phyloP scores from a whole-genome alignment of 2,888 invertebrate species.

The Molanna angustata region DNA sequence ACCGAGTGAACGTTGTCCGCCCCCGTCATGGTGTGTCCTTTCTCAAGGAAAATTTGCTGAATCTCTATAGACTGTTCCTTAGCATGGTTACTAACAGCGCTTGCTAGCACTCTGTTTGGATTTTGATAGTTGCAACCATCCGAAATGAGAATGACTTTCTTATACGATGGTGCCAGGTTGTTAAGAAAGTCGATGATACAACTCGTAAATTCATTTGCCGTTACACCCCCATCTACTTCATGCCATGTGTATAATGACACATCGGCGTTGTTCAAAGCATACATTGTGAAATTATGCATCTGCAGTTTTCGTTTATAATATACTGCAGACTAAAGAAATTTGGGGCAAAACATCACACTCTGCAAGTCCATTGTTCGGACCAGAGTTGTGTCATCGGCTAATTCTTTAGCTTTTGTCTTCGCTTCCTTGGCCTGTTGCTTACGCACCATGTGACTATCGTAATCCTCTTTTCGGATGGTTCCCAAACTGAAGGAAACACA shows the following conservation, averaged over 20 bases:
- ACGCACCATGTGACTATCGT: neutral
- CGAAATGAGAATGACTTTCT: too few relatives aligned
- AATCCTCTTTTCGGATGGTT: neutral
- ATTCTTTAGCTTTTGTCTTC: neutral
- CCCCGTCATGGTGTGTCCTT: slow-evolving; percentile 9
- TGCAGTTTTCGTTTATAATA: neutral
- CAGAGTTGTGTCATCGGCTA: neutral
- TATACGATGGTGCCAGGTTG: too few relatives aligned
- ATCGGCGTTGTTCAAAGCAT: slow-evolving; percentile 9
- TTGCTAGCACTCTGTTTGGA: slow-evolving; percentile 12
- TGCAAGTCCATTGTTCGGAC: neutral
- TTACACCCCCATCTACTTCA: slow-evolving; percentile 28
- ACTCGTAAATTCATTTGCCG: slow-evolving; percentile 31
- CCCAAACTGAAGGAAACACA: neutral
- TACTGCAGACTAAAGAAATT: neutral
- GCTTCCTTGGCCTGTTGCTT: neutral
- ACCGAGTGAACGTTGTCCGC: slow-evolving; percentile 3
- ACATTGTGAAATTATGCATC: slow-evolving; percentile 6
- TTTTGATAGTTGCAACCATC: too few relatives aligned
- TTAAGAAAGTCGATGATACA: slow-evolving; percentile 26
- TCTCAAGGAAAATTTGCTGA: slow-evolving; percentile 6
- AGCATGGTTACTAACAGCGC: slow-evolving; percentile 7
- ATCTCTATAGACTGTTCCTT: neutral
- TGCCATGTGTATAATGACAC: slow-evolving; percentile 23
- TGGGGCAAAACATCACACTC: neutral